Conservation (phyloP, 2,113 vertebrate species). For the Tupaia tana region DNA sequence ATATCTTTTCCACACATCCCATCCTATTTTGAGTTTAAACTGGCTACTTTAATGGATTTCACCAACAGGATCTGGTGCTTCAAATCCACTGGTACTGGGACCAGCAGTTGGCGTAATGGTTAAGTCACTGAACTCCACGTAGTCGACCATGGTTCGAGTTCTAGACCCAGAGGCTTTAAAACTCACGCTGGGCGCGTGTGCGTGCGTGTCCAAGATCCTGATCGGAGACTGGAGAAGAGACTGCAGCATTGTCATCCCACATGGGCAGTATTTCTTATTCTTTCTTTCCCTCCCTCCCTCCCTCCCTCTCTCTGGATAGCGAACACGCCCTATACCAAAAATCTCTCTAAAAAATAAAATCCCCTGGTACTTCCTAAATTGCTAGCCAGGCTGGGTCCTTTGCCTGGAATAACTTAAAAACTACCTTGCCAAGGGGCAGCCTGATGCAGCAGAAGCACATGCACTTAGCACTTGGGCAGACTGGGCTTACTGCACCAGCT, state of each 20-base stretch:
- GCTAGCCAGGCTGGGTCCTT: neutral
- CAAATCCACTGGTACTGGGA: neutral
- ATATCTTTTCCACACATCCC: neutral
- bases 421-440: accelerated
- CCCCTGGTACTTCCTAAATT: neutral
- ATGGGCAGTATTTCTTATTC: too few relatives aligned
- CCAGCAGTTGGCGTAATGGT: too few relatives aligned
- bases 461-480: neutral
- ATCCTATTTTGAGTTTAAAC: neutral
- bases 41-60: neutral
- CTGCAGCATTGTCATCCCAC: too few relatives aligned
- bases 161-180: too few relatives aligned
- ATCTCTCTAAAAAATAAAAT: neutral
- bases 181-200: too few relatives aligned
- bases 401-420: neutral
- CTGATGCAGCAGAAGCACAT: accelerated
- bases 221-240: too few relatives aligned
- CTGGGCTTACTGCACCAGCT: accelerated
- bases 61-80: neutral
- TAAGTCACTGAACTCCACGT: too few relatives aligned
- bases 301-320: too few relatives aligned
- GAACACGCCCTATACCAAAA: too few relatives aligned
- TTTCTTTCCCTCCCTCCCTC: too few relatives aligned
- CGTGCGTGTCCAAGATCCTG: too few relatives aligned
- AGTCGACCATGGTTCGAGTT: too few relatives aligned